A percentile compares a stretch with the other conserved stretches of the same genome.
These are phyloP conservation scores for Catharus bicknelli DNA, from an alignment of 2,113 vertebrate species.

Conservation along the genomic window DNA sequence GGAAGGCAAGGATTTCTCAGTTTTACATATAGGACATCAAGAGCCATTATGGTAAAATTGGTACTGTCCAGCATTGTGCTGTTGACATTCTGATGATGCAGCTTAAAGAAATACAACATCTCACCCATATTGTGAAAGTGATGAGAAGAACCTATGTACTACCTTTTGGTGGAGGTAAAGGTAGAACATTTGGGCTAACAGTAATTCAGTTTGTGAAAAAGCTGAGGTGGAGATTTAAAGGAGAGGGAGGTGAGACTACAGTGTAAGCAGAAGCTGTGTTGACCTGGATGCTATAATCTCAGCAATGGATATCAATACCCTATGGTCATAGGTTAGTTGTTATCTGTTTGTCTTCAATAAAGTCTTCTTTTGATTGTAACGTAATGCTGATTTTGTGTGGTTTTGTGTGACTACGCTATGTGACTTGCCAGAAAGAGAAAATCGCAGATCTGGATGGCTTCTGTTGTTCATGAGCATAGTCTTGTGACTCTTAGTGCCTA, in stretches of 20 bases:
- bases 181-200: background rate
- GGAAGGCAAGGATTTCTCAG: background rate
- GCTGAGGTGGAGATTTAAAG: background rate
- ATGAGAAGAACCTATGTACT: background rate
- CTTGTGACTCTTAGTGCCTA: background rate
- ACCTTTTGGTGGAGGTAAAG: background rate
- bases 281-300: background rate
- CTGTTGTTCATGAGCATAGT: background rate
- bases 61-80: background rate
- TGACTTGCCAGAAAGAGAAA: background rate
- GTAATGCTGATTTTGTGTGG: rapidly evolving
- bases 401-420: background rate
- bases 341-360: background rate
- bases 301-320: background rate
- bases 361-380: background rate
- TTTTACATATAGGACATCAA: background rate
- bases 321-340: background rate
- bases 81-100: background rate
- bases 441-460: background rate
- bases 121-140: background rate
- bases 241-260: background rate
- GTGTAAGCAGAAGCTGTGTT: background rate
- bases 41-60: background rate
- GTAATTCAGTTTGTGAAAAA: background rate
- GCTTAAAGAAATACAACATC: background rate